Evolutionary conservation across 2,113 vertebrate genomes (phyloP).

Genomic region (Corydoras maculifer): DNA sequence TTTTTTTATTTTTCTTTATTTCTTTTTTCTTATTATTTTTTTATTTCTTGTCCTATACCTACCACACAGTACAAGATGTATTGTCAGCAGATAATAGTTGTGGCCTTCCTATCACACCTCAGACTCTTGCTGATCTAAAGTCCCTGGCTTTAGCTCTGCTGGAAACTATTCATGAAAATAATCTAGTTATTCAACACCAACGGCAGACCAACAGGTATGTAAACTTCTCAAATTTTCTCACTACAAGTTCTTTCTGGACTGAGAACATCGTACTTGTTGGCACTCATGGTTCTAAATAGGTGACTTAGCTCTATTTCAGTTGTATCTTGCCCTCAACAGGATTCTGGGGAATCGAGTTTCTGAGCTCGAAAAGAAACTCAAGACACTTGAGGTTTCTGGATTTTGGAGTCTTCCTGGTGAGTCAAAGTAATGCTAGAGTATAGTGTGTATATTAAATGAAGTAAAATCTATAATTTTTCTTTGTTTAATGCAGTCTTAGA

Average conservation of each 20-base stretch:
- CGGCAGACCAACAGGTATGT: conserved; percentile 90
- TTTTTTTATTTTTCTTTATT: no score
- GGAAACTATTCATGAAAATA: conserved; percentile 97
- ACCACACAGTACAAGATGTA: conserved; percentile 80
- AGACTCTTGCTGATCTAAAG: conserved; percentile 95
- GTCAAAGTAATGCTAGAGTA: conserved; percentile 17
- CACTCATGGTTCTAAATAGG: no score
- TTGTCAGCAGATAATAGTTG: conserved; percentile 86
- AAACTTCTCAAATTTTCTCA: not conserved
- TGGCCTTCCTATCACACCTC: conserved; percentile 87
- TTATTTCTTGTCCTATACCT: no score
- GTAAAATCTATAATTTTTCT: no score
- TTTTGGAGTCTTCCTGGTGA: conserved; percentile 96
- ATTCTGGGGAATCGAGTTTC: conserved; percentile 90
- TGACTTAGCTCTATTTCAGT: no score
- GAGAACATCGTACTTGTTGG: no score
- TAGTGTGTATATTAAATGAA: no score
- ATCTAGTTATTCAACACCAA: conserved; percentile 95
- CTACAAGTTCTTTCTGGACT: no score
- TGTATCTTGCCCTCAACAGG: conserved; percentile 54
- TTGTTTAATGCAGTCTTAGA: no score
- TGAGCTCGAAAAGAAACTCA: conserved; percentile 91
- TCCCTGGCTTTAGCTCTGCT: conserved; percentile 90
- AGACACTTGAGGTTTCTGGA: conserved; percentile 89
- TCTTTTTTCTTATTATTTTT: no score